A percentile compares a stretch with the other conserved stretches of the same genome.
Evolutionary conservation across 2,888 invertebrate genomes (phyloP).

Genomic region (Octodonta nipae): DNA sequence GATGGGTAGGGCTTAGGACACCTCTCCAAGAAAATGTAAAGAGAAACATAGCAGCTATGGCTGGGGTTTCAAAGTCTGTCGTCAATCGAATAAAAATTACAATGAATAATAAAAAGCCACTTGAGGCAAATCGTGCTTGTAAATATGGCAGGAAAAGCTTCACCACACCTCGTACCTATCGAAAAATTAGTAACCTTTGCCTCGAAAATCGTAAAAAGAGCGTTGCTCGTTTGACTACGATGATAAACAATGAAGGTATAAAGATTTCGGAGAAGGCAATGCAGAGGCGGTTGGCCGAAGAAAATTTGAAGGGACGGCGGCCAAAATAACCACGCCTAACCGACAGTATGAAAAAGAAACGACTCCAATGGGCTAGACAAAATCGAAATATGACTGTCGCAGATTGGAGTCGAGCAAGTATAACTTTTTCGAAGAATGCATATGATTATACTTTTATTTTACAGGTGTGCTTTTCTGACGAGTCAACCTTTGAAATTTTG

Average conservation of each 20-base stretch:
- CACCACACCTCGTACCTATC: conserved; percentile 2
- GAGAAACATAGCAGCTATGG: too few species aligned
- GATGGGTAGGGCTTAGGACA: too few species aligned
- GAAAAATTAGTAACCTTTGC: conserved; percentile 3
- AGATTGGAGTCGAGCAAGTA: conserved; percentile 5
- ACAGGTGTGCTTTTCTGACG: too few species aligned
- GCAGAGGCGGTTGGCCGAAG: conserved; percentile 3
- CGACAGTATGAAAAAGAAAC: conserved; percentile 4
- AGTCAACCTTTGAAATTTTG: too few species aligned
- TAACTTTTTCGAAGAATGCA: neutral
- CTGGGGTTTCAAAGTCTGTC: too few species aligned
- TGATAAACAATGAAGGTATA: conserved; percentile 4
- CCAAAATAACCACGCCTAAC: conserved; percentile 4
- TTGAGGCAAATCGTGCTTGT: conserved; percentile 3
- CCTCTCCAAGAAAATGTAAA: too few species aligned
- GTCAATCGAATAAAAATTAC: too few species aligned
- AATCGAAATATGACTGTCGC: conserved; percentile 5
- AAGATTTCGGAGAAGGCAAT: conserved; percentile 1
- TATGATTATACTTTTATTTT: neutral
- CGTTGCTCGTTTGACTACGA: conserved; percentile 1
- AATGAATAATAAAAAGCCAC: too few species aligned
- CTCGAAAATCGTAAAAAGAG: conserved; percentile 4
- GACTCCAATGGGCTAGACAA: conserved; percentile 5
- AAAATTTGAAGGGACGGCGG: conserved; percentile 1
- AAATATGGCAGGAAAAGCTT: conserved; percentile 5